Base-by-base conservation (phyloP, 2,888 invertebrate genomes). In the Dromius quadrimaculatus region DNA sequence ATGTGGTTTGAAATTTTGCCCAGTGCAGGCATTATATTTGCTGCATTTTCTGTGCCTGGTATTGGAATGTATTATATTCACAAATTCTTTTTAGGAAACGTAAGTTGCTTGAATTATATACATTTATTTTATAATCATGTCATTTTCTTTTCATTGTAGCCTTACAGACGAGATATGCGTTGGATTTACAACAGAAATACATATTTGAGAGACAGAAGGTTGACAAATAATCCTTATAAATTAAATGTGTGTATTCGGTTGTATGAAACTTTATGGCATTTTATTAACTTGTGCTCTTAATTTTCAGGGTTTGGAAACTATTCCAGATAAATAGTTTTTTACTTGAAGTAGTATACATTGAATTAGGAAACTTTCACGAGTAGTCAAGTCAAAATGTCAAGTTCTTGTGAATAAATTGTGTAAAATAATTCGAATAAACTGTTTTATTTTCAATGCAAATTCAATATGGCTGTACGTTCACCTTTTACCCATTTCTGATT, bases 1-100 rank as follows among this genome's bases (percentile, higher is more conserved):
- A 68, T 68, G 68, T 68, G 68, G 68, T 68, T 59, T 32, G 68
- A 68, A 59, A 68, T 68, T 68, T 17, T 68, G 19, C 68, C 68
- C 4, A 68, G 68, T 68, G 68, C 68, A 13, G 68, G 68, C 1
- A 68, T 68, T 59, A 68, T 68, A 19, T 68, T 68, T 19, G 68
- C 59, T 34, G 68, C 68, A 41, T 68, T 68, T 45, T 59, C 59
- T 19, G 34, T 68, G 2, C 68, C 68, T 59, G 68, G 68, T 15
- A 59, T 68, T 45, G 68, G 68, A 59, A 68, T 68, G 59, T 68
- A 68, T 45, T 68, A 59, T 32, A 43, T 57, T 13, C 57, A 59
- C 23, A 66, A 68, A 47, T 32, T 57, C 28, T 68, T 68, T 36
- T 34, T 71, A 34, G 64, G 61, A 28, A 71, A 71, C 54, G 62